Evolutionary conservation across 1,140 invertebrate genomes (phyloP), one percentile per base, ranked within the genome.

Genomic region (Caenorhabditis latens): DNA sequence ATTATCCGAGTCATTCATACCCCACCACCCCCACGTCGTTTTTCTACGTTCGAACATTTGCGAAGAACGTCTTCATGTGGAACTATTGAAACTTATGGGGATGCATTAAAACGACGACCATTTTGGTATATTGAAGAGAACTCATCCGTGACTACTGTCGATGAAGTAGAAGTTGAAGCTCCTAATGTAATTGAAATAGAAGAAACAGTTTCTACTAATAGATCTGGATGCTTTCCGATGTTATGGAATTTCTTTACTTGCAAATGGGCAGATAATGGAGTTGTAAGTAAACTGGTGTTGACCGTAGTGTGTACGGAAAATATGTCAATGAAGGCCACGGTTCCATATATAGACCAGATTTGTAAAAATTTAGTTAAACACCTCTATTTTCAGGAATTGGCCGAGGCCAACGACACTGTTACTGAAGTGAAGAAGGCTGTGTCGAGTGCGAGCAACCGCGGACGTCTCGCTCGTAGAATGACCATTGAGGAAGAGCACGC

Each of bases 401-500:
- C 79, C 86, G 79, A 83, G 40, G 32, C 50, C 46, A 57, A 50
- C 14, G 57, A 83, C 58, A 71, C 61, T 21, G 83, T 83, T 58
- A 48, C 24, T 21, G 79, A 65, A 6, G 50, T 83, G 8, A 87
- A 79, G 46, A 19, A 32, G 2, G 32, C 32, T 32, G 32, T 46
- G 21, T 19, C 46, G 46, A 50, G 46, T n/a, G 71, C 71, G 9
- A 24, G 40, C 50, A 42, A 55, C 16, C 19, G 83, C 24, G 87
- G 53, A n/a, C 65, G 84, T 46, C 86, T 90, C 24, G 79, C 83
- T 19, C 57, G 89, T 21, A 85, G 83, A 65, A 89, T 90, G 88
- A 90, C 89, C 50, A 89, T 90, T 43, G 89, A 90, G 53, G 88
- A 90, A 57, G 89, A 90, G 58, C 89, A 90, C 50, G 61, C 89